Conservation (phyloP, 2,113 vertebrate genomes). For the Galbula dea region DNA sequence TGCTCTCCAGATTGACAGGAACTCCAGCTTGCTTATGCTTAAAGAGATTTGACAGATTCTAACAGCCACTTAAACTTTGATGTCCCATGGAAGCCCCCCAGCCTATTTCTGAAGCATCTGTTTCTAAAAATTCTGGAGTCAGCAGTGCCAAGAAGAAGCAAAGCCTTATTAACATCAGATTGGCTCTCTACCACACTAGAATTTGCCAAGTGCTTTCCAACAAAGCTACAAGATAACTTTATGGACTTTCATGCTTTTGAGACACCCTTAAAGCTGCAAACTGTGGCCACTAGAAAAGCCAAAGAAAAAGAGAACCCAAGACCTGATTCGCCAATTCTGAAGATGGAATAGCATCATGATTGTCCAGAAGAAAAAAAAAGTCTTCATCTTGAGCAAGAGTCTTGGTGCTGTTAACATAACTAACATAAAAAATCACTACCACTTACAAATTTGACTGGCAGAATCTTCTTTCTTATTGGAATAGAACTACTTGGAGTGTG, state of each 20-base stretch:
- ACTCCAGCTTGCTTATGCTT: slow-evolving; percentile 56
- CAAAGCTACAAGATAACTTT: slow-evolving; percentile 52
- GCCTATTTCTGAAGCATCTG: slow-evolving; percentile 68
- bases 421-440: not conserved
- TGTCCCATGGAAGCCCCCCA: slow-evolving; percentile 64
- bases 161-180: slow-evolving; percentile 63
- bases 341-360: not conserved
- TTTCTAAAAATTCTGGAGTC: slow-evolving; percentile 65
- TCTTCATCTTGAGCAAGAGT: no score
- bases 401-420: not conserved
- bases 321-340: not conserved
- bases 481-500: not conserved
- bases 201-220: slow-evolving; percentile 59
- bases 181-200: slow-evolving; percentile 43
- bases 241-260: slow-evolving; percentile 10
- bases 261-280: not conserved
- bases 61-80: slow-evolving; percentile 70
- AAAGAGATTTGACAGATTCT: slow-evolving; percentile 68
- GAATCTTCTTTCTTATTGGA: not conserved
- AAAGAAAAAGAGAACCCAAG: not conserved
- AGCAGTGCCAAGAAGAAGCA: slow-evolving; percentile 43
- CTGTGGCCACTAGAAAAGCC: not conserved
- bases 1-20: slow-evolving; percentile 64
- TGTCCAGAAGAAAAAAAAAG: not conserved
- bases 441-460: not conserved